Evolutionary conservation across 2,888 invertebrate genomes (phyloP).

Genomic region (Melanargia galathea): DNA sequence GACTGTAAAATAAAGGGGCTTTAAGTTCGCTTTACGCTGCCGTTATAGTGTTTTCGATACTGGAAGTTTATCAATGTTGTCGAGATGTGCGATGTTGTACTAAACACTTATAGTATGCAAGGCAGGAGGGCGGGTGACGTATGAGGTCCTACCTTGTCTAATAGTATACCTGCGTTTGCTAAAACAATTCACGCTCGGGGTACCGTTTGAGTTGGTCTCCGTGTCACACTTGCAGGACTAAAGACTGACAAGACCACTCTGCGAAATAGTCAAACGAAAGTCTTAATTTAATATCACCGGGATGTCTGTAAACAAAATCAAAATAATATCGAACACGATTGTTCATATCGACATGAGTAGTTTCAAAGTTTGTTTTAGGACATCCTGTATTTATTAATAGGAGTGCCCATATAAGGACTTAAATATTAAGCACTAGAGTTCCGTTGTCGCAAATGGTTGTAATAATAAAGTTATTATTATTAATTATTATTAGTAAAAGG

Average conservation of each 20-base stretch:
- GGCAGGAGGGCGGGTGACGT: too few species aligned
- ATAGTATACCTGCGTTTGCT: background rate
- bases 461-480: conserved; percentile 68
- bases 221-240: conserved; percentile 55
- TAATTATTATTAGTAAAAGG: conserved; percentile 64
- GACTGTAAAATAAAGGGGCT: too few species aligned
- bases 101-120: background rate
- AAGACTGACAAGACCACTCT: conserved; percentile 68
- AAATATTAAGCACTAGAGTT: conserved; percentile 73
- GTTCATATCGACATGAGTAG: conserved; percentile 27
- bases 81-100: too few species aligned
- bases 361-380: conserved; percentile 54
- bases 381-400: conserved; percentile 64
- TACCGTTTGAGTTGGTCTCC: conserved; percentile 37
- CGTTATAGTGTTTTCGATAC: too few species aligned
- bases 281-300: conserved; percentile 53
- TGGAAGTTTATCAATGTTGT: too few species aligned
- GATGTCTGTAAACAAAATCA: conserved; percentile 56
- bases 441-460: conserved; percentile 80
- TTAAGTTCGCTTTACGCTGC: too few species aligned
- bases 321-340: background rate
- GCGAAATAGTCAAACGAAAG: conserved; percentile 55
- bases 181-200: background rate
- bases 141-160: too few species aligned
- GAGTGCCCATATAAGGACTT: conserved; percentile 65